Base-by-base conservation (phyloP, 2,113 vertebrate genomes). In the Sorex araneus region DNA sequence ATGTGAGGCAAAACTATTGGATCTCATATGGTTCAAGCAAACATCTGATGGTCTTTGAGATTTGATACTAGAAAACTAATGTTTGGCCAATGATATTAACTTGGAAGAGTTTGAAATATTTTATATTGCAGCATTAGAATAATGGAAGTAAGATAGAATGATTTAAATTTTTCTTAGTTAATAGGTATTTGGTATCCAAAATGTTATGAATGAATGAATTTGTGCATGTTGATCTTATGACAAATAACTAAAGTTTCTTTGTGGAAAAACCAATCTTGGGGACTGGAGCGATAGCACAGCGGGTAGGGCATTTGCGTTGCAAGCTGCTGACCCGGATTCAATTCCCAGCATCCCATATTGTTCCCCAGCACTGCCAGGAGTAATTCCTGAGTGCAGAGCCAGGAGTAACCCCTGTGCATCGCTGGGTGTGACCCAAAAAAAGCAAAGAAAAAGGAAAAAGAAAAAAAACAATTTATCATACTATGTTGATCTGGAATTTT, bases 251-350 rank as follows among this genome's bases (percentile, higher is more conserved):
- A 87, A 76, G 67, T 73, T 91, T 19, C 57, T 69, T 76, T 80
- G 21, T 36, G 88, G 43, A 86, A 79, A 89, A 88, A 78, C n/a
- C 30, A 60, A 43, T 84, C 34, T 64, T n/a, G n/a, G n/a, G n/a
- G n/a, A n/a, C n/a, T n/a, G n/a, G n/a, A n/a, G n/a, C n/a, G n/a
- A n/a, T n/a, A n/a, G n/a, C n/a, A n/a, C n/a, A n/a, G n/a, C n/a
- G n/a, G n/a, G n/a, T n/a, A n/a, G n/a, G n/a, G n/a, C n/a, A n/a
- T n/a, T n/a, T n/a, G n/a, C n/a, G n/a, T n/a, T n/a, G n/a, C n/a
- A n/a, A n/a, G n/a, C n/a, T n/a, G n/a, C n/a, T n/a, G n/a, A n/a
- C n/a, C n/a, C n/a, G n/a, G n/a, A n/a, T n/a, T n/a, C n/a, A n/a
- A n/a, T n/a, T n/a, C n/a, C n/a, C n/a, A n/a, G n/a, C n/a, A n/a